Evolutionary conservation across 2,113 vertebrate species (phyloP).

Genomic region (Morphnarchus princeps): DNA sequence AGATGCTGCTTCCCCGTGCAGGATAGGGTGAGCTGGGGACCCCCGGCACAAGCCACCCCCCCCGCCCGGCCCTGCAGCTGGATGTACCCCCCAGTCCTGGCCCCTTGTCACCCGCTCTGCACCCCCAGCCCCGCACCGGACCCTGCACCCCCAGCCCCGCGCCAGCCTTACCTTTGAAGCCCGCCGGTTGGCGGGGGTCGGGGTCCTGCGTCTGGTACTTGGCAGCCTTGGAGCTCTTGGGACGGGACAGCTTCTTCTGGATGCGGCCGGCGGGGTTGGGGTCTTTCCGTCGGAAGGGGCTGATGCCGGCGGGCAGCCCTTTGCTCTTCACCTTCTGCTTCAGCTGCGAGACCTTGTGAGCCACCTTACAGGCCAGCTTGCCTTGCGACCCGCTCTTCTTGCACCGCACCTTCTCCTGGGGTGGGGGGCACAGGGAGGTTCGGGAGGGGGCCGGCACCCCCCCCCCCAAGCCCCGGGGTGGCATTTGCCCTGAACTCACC

Average conservation of each 20-base stretch:
- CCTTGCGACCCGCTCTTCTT: conserved; percentile 72
- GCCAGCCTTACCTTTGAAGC: conserved; percentile 24
- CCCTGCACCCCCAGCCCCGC: background rate
- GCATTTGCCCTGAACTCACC: background rate
- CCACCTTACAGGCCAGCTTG: conserved; percentile 76
- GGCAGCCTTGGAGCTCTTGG: conserved; percentile 71
- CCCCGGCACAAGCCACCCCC: background rate
- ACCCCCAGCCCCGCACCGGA: background rate
- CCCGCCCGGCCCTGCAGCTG: background rate
- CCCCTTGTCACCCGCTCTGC: no score
- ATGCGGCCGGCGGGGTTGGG: conserved; percentile 67
- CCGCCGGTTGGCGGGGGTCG: background rate
- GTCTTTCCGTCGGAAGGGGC: conserved; percentile 79
- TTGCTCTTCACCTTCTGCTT: conserved; percentile 84
- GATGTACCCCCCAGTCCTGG: background rate
- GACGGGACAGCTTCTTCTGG: conserved; percentile 79
- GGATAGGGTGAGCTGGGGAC: background rate
- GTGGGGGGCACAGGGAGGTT: background rate
- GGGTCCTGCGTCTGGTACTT: conserved; percentile 72
- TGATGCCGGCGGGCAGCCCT: conserved; percentile 72
- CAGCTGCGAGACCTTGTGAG: conserved; percentile 77
- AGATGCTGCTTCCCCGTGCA: conserved; percentile 46
- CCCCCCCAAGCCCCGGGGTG: background rate
- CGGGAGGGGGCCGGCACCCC: rapidly evolving
- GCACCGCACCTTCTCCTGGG: conserved; percentile 78